A percentile compares a stretch with the other conserved stretches of the same genome.
These are phyloP conservation scores for Daktulosphaira vitifoliae DNA, from an alignment of 1,140 invertebrate species.

Conservation along the genomic window DNA sequence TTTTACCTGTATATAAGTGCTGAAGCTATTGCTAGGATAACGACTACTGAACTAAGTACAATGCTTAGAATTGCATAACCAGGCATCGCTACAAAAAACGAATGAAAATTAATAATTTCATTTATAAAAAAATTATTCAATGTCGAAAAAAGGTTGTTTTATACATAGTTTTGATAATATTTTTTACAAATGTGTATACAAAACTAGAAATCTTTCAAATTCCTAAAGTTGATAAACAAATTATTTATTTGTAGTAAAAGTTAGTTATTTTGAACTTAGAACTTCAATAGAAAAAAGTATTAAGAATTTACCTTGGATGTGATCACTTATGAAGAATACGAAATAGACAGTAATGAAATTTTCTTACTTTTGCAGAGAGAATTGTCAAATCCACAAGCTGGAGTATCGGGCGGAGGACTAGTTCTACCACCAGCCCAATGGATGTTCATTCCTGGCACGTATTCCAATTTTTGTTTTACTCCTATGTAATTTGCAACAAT, in stretches of 20 bases:
- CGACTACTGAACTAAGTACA: conserved; percentile 65
- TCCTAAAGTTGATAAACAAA: too few species aligned
- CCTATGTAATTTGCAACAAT: conserved; percentile 81
- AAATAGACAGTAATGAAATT: neutral
- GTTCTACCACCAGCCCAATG: conserved; percentile 76
- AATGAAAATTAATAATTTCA: conserved; percentile 22
- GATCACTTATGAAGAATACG: neutral
- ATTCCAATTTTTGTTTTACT: conserved; percentile 59
- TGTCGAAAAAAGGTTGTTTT: too few species aligned
- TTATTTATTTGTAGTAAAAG: too few species aligned
- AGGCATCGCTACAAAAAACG: conserved; percentile 58
- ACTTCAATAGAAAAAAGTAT: too few species aligned
- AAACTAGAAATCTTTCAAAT: too few species aligned
- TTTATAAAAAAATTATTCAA: too few species aligned
- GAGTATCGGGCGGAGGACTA: conserved; percentile 70
- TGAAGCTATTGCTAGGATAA: conserved; percentile 63
- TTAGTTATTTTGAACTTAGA: too few species aligned
- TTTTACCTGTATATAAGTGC: conserved; percentile 58
- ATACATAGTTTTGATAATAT: too few species aligned
- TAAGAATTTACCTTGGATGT: too few species aligned
- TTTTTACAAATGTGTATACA: too few species aligned
- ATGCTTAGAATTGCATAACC: conserved; percentile 79
- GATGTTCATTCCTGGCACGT: conserved; percentile 60
- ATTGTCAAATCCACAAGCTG: conserved; percentile 84
- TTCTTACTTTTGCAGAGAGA: conserved; percentile 61